phyloP scores from a whole-genome alignment of 1,140 invertebrate species.

The Batillaria attramentaria region DNA sequence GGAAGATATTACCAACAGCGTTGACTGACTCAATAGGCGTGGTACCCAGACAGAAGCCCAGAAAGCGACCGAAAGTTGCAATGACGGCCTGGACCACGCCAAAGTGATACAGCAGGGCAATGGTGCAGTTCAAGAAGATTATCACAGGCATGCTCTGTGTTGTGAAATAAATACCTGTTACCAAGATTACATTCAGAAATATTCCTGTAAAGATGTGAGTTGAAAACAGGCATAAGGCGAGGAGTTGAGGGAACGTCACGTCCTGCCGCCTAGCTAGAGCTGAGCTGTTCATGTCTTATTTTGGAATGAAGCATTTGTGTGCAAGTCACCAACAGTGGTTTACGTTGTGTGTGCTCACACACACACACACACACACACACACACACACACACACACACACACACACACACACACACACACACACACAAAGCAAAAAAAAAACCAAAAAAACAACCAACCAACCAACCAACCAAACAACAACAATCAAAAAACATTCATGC shows the following conservation, averaged over 20 bases:
- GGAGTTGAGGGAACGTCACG: too few species aligned
- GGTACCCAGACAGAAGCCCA: conserved; percentile 56
- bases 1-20: conserved; percentile 64
- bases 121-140: conserved; percentile 47
- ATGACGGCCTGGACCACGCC: conserved; percentile 59
- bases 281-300: too few species aligned
- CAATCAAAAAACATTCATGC: too few species aligned
- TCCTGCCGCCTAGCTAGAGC: too few species aligned
- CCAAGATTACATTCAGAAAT: too few species aligned
- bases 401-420: neutral
- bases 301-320: too few species aligned
- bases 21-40: conserved; percentile 57
- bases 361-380: neutral
- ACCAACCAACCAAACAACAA: too few species aligned
- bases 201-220: too few species aligned
- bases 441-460: neutral
- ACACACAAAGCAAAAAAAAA: neutral
- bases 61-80: conserved; percentile 48
- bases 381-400: neutral
- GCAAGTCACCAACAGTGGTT: too few species aligned
- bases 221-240: too few species aligned
- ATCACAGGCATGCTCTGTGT: conserved; percentile 15
- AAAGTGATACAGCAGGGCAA: conserved; percentile 59
- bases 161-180: too few species aligned
- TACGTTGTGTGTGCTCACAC: too few species aligned